A percentile compares a stretch with the other conserved stretches of the same genome.
Evolutionary conservation across 2,797 vertebrate genomes (phyloP).

Genomic region (Lagorchestes hirsutus): DNA sequence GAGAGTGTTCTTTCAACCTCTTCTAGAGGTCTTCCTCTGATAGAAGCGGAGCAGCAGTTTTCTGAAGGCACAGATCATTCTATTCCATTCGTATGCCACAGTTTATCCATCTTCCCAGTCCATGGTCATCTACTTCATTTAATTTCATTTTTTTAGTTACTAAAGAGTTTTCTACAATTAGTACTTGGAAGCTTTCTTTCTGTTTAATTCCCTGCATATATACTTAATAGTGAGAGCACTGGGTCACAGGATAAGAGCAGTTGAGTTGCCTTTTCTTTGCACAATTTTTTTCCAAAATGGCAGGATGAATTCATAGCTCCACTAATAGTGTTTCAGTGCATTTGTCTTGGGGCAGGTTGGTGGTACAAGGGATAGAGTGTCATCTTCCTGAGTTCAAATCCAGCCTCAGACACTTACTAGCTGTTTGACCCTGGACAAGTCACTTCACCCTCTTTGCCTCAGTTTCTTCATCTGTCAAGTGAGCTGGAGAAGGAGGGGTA

Average conservation of each 20-base stretch:
- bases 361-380: background rate
- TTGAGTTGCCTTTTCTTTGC: background rate
- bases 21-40: background rate
- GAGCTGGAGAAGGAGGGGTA: background rate
- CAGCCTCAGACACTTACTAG: background rate
- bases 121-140: background rate
- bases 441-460: background rate
- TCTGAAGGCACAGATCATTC: background rate
- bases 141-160: background rate
- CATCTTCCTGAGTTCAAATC: background rate
- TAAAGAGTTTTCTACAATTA: background rate
- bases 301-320: background rate
- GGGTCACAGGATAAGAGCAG: background rate
- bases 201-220: background rate
- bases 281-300: background rate
- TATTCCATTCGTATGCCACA: background rate
- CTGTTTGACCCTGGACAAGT: background rate
- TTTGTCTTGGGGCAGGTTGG: too few species aligned
- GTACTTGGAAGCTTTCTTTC: background rate
- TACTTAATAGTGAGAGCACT: background rate
- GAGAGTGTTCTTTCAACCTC: background rate
- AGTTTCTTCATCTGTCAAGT: background rate
- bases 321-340: too few species aligned
- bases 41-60: background rate
- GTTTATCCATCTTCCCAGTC: background rate